Percentiles rank a stretch among this genome's conserved stretches.
Evolutionary conservation across 1,140 invertebrate genomes (phyloP).

Genomic region (Mizuhopecten yessoensis): DNA sequence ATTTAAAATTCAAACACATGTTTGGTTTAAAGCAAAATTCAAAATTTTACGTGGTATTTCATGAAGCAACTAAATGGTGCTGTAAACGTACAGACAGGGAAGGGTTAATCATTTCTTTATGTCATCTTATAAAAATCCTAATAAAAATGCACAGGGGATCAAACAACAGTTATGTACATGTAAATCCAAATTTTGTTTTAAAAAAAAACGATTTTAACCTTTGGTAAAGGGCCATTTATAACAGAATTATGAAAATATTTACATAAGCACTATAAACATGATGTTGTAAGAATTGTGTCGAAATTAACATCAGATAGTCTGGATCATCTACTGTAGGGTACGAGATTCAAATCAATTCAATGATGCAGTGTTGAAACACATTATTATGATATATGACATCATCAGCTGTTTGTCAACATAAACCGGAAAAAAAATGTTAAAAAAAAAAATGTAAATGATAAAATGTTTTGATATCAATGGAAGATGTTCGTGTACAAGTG

Average conservation of each 20-base stretch:
- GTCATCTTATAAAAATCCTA: too few relatives aligned
- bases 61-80: too few relatives aligned
- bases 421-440: too few relatives aligned
- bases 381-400: background rate
- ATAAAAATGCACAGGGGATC: background rate
- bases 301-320: slow-evolving; percentile 7
- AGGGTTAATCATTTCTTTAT: too few relatives aligned
- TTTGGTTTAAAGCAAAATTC: too few relatives aligned
- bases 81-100: too few relatives aligned
- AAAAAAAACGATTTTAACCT: background rate
- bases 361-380: background rate
- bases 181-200: too few relatives aligned
- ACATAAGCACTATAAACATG: background rate
- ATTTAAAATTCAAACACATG: too few relatives aligned
- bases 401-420: too few relatives aligned
- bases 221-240: slow-evolving; percentile 25
- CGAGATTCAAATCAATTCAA: background rate
- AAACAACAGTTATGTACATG: background rate
- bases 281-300: background rate
- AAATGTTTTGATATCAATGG: too few relatives aligned
- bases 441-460: background rate
- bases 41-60: too few relatives aligned
- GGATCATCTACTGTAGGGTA: background rate
- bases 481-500: background rate
- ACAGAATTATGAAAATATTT: background rate